phyloP scores from a whole-genome alignment of 2,797 vertebrate species.

The Rhinichthys osculus region DNA sequence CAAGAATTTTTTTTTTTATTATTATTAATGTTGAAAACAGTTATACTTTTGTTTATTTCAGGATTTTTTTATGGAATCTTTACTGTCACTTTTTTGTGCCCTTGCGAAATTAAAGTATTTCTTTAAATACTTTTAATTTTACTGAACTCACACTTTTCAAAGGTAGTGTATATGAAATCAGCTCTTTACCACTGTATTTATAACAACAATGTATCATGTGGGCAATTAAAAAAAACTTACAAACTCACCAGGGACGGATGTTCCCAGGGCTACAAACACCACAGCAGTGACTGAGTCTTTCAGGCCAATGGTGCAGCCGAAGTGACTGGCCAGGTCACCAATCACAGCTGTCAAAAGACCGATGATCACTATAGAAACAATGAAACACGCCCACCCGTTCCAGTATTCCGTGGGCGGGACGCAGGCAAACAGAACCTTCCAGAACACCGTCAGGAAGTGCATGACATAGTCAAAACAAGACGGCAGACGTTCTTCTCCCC shows the following conservation, averaged over 20 bases:
- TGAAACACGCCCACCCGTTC: conserved; percentile 95
- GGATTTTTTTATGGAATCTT: not conserved
- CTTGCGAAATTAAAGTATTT: not conserved
- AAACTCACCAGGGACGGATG: conserved; percentile 91
- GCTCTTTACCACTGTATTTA: not conserved
- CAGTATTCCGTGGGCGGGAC: conserved; percentile 96
- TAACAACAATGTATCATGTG: not conserved
- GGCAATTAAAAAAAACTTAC: not conserved
- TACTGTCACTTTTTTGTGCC: not conserved
- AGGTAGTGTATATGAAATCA: not conserved
- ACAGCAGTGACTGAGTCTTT: conserved; percentile 97
- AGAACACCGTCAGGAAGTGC: conserved; percentile 99
- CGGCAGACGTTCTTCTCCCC: conserved; percentile 91
- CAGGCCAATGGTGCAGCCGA: conserved; percentile 97
- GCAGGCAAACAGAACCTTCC: conserved; percentile 97
- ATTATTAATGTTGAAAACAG: conserved; percentile 2
- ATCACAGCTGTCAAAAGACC: conserved; percentile 95
- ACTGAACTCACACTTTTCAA: not conserved
- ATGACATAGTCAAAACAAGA: conserved; percentile 99
- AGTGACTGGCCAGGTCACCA: conserved; percentile 95
- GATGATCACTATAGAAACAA: conserved; percentile 91
- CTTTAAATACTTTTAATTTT: not conserved
- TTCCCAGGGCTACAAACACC: conserved; percentile 95
- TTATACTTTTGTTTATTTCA: not conserved
- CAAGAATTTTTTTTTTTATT: not conserved